These are phyloP conservation scores for Troglohyphantes excavatus DNA, from an alignment of 2,888 invertebrate species.

Conservation along the genomic window DNA sequence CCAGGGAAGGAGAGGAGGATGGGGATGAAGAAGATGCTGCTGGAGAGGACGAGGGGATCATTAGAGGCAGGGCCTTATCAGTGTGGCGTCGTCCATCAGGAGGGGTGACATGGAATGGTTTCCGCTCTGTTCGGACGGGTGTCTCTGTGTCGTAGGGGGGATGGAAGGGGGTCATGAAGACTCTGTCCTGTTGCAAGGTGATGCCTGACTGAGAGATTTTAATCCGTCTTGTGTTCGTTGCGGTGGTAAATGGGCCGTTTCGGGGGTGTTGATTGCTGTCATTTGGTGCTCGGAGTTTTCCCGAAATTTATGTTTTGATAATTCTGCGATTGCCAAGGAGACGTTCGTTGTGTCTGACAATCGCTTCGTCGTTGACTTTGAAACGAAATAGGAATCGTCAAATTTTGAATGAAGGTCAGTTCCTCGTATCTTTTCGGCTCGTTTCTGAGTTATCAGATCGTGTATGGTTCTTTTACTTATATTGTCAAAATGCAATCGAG, in stretches of 20 bases:
- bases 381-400: no score
- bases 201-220: neutral
- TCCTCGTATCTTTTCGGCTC: no score
- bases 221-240: conserved; percentile 20
- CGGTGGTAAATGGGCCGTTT: conserved; percentile 1
- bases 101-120: conserved; percentile 54
- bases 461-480: no score
- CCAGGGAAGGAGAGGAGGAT: neutral
- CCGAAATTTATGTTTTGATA: neutral
- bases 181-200: neutral
- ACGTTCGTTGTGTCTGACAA: no score
- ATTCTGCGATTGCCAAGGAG: no score
- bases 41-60: conserved; percentile 63
- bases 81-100: conserved; percentile 62
- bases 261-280: no score
- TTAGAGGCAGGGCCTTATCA: conserved; percentile 71
- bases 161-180: neutral
- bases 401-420: no score
- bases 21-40: conserved; percentile 60
- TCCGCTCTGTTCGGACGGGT: conserved; percentile 38
- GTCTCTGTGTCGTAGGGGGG: neutral
- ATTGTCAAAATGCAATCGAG: no score
- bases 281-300: neutral
- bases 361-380: no score
- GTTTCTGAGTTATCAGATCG: no score